phyloP scores from a whole-genome alignment of 2,888 invertebrate genomes.

The Escarpia spicata region DNA sequence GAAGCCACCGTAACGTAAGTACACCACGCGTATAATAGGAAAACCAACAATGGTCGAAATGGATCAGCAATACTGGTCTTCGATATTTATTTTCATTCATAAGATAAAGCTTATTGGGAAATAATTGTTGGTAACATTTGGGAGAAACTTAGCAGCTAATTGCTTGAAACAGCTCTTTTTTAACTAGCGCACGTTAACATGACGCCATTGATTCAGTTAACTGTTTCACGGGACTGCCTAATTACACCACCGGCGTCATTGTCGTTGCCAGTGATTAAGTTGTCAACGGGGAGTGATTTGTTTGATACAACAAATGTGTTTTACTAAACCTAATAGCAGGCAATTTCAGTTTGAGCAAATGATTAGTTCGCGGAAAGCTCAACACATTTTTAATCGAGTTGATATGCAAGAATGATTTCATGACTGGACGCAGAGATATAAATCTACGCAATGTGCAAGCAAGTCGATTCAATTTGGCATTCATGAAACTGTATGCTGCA shows the following conservation, averaged over 20 bases:
- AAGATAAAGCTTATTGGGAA: not conserved
- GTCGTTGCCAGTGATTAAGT: not conserved
- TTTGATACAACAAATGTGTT: slow-evolving; percentile 2
- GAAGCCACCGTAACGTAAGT: too few relatives aligned
- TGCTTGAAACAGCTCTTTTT: not conserved
- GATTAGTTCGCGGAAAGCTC: not conserved
- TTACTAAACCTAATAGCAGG: not conserved
- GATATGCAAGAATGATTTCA: not conserved
- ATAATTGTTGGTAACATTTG: not conserved
- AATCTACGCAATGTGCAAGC: not conserved
- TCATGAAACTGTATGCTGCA: not conserved
- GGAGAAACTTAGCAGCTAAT: not conserved
- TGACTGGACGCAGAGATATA: not conserved
- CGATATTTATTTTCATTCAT: too few relatives aligned
- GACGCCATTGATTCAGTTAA: not conserved
- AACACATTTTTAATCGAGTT: not conserved
- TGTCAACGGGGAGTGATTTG: not conserved
- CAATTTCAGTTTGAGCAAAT: not conserved
- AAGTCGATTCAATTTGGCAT: not conserved
- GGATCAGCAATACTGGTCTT: too few relatives aligned
- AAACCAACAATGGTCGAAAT: too few relatives aligned
- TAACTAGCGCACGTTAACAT: not conserved
- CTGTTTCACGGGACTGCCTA: not conserved
- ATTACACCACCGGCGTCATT: not conserved
- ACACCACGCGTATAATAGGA: too few relatives aligned